These are phyloP conservation scores for Magallana nippona DNA, from an alignment of 2,888 invertebrate genomes.

Conservation along the genomic window DNA sequence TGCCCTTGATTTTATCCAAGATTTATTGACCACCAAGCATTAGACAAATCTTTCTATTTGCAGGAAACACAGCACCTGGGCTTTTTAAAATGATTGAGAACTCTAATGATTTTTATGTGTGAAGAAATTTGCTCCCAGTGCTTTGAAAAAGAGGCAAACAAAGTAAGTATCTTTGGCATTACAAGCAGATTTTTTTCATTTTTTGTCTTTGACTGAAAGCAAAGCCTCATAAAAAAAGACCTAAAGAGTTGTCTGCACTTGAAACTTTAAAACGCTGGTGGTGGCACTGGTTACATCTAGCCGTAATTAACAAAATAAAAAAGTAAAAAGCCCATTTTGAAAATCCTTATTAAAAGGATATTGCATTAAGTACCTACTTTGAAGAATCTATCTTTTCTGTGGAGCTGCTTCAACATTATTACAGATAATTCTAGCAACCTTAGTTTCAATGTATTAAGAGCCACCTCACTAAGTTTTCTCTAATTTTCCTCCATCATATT, in stretches of 20 bases:
- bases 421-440: too few species aligned
- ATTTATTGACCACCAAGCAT: background rate
- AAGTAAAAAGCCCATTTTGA: background rate
- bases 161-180: conserved; percentile 12
- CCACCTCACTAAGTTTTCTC: too few species aligned
- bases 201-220: conserved; percentile 1
- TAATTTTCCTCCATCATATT: too few species aligned
- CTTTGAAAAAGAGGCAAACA: background rate
- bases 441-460: too few species aligned
- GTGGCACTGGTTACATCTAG: background rate
- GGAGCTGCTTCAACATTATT: too few species aligned
- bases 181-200: conserved; percentile 1
- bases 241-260: conserved; percentile 10
- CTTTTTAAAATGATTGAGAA: conserved; percentile 10
- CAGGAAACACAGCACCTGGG: background rate
- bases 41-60: background rate
- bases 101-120: conserved; percentile 20
- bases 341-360: too few species aligned
- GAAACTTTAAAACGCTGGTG: background rate
- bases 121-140: conserved; percentile 17
- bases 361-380: too few species aligned
- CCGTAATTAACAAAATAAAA: background rate
- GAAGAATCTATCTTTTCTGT: too few species aligned
- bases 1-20: background rate
- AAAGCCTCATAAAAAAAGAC: background rate